Base-by-base conservation (phyloP, 2,888 invertebrate species). In the Taphrorychus bicolor region DNA sequence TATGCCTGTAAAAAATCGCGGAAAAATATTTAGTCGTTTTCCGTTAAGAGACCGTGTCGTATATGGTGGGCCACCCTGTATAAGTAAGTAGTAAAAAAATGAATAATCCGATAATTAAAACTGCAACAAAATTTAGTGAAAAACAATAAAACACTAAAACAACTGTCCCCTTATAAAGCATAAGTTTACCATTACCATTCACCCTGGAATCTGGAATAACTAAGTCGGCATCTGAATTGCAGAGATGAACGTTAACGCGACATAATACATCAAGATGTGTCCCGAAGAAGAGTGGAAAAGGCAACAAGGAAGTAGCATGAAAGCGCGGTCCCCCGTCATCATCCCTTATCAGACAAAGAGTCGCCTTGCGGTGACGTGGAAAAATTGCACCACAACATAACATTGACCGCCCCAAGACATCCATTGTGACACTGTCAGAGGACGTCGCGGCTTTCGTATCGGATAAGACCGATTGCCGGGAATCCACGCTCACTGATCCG, bases 341-440 rank as follows among this genome's bases (percentile, higher is more conserved):
- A 67, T 74, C 75, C 76, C 76, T 80, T 79, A 80, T 80, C 80
- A 79, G 80, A 77, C 81, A 76, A 74, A 76, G 76, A 78, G 81
- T 79, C 81, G 80, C 80, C 81, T 80, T 78, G 79, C 76, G 78
- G 78, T 81, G 81, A 81, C 81, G 79, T 79, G 78, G 81, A 81
- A 80, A 81, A 81, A 81, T 81, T 77, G 78, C 80, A 79, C 75
- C 79, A 77, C 78, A 79, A 80, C 80, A 80, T 78, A 79, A 80
- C 80, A 80, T 79, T 81, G 81, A 80, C 81, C 80, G 80, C 76
- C 74, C 71, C 40, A 72, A 74, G 74, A 75, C 74, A 77, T 77
- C 77, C 74, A 76, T 77, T 77, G 77, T 77, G 76, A 76, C 76
- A 73, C 75, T 70, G 72, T 75, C 73, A 75, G 71, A 71, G 73